A percentile compares a stretch with the other conserved stretches of the same genome.
Conservation (phyloP, 2,797 vertebrate genomes). For the Mormyrops boulengeri region DNA sequence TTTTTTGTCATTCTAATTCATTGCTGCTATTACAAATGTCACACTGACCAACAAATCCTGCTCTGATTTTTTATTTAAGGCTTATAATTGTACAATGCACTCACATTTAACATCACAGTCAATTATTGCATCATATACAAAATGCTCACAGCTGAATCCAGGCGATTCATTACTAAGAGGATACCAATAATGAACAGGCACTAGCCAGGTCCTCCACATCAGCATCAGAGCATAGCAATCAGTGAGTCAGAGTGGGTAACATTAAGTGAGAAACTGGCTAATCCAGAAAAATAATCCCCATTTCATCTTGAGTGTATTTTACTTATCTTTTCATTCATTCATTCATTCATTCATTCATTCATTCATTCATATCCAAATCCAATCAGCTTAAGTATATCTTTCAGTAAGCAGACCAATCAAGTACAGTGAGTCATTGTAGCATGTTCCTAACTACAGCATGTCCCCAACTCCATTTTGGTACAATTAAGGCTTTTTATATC, state of each 20-base stretch:
- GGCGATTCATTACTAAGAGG: background rate
- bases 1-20: background rate
- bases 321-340: background rate
- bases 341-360: background rate
- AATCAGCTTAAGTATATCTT: background rate
- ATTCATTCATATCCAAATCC: background rate
- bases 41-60: background rate
- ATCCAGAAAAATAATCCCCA: background rate
- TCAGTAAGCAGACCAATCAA: background rate
- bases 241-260: background rate
- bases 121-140: background rate
- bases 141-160: background rate
- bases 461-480: background rate
- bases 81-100: background rate
- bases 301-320: background rate
- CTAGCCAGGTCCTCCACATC: background rate
- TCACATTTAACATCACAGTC: background rate
- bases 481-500: background rate
- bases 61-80: background rate
- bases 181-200: background rate
- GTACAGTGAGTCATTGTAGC: background rate
- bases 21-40: background rate
- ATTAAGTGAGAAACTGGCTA: background rate
- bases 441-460: background rate
- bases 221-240: background rate